Conservation (phyloP, 2,113 vertebrate genomes). For the Acinonyx jubatus region DNA sequence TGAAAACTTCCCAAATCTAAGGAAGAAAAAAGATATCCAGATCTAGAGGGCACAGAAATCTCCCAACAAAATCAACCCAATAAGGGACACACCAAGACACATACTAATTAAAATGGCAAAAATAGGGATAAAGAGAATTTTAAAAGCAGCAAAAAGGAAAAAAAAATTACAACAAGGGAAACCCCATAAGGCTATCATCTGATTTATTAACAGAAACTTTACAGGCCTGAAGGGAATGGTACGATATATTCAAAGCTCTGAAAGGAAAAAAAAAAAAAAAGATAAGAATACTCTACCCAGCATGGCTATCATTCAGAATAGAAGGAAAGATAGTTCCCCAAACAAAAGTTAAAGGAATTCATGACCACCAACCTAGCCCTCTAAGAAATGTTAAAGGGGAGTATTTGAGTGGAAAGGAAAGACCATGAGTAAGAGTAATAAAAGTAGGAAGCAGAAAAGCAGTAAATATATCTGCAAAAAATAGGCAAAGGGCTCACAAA, state of each 20-base stretch:
- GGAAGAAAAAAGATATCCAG: background rate
- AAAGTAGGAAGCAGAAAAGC: background rate
- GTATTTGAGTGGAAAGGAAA: background rate
- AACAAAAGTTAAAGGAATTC: background rate
- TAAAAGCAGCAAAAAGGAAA: background rate
- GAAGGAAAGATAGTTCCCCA: background rate
- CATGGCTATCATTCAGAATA: background rate
- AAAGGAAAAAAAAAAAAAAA: background rate
- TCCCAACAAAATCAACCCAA: background rate
- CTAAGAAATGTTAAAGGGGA: background rate
- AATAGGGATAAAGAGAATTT: background rate
- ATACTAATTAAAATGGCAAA: background rate
- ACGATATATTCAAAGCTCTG: background rate
- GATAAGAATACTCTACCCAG: background rate
- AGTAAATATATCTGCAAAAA: background rate
- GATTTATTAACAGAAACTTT: background rate
- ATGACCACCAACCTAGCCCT: background rate
- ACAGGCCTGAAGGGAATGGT: background rate
- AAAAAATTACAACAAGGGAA: background rate
- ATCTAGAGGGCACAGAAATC: background rate
- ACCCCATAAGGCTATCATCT: background rate
- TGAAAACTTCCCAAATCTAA: background rate
- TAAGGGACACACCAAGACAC: background rate
- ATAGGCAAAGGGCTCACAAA: background rate
- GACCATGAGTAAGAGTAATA: background rate